Percentiles rank a stretch among this genome's conserved stretches.
These are phyloP conservation scores for Chymomyza costata DNA, from an alignment of 1,140 invertebrate species.

Conservation along the genomic window DNA sequence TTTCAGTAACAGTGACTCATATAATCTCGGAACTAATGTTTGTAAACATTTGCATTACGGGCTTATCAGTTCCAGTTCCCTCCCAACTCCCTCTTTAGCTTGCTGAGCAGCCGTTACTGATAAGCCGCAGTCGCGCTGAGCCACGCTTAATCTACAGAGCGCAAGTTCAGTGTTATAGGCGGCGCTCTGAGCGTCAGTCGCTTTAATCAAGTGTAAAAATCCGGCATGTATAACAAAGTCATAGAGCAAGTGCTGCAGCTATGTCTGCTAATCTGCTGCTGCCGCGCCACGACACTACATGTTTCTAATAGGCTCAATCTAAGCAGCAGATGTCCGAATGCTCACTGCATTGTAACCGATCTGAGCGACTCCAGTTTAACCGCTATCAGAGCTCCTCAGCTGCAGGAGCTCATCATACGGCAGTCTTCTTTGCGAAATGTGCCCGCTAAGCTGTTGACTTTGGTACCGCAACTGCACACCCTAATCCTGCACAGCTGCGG, in stretches of 20 bases:
- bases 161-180: constrained; percentile 19
- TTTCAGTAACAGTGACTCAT: too few species aligned
- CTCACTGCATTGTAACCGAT: constrained; percentile 30
- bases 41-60: too few species aligned
- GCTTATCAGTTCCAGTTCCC: constrained; percentile 16
- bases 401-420: constrained; percentile 38
- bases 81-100: too few species aligned
- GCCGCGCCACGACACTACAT: not conserved
- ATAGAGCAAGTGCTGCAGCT: constrained; percentile 8
- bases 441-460: constrained; percentile 28
- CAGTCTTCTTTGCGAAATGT: constrained; percentile 27
- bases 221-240: constrained; percentile 1
- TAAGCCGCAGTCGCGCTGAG: not conserved
- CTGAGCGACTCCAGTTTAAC: constrained; percentile 3
- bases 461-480: constrained; percentile 35
- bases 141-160: not conserved
- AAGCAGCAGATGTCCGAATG: constrained; percentile 35
- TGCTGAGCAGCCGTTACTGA: too few species aligned
- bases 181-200: constrained; percentile 28
- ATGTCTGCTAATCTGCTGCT: constrained; percentile 15
- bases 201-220: constrained; percentile 4
- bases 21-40: too few species aligned
- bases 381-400: constrained; percentile 8
- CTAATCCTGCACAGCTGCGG: constrained; percentile 45
- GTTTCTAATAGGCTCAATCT: constrained; percentile 25